A percentile compares a stretch with the other conserved stretches of the same genome.
These are phyloP conservation scores for Anthophora plumipes DNA, from an alignment of 2,888 invertebrate genomes.

Conservation along the genomic window DNA sequence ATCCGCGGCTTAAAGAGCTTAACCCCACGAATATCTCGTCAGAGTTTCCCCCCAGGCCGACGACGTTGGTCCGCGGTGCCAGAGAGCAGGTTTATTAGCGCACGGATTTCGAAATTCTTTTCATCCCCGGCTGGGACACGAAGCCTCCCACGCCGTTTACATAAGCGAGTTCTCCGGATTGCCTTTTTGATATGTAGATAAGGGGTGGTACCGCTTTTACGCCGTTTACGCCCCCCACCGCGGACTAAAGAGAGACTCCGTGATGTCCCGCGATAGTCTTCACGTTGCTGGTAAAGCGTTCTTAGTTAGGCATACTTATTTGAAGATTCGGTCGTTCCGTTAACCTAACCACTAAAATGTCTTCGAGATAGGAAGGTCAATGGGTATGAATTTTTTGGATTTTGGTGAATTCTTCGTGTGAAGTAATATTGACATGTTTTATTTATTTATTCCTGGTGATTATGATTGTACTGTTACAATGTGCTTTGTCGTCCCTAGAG, in stretches of 20 bases:
- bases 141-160: constrained; percentile 82
- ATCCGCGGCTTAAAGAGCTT: constrained; percentile 82
- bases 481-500: too few species aligned
- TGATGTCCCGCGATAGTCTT: constrained; percentile 56
- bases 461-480: too few species aligned
- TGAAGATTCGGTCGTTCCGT: neutral
- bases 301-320: constrained; percentile 37
- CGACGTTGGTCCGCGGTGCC: constrained; percentile 67
- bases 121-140: constrained; percentile 80
- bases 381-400: too few species aligned
- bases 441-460: too few species aligned
- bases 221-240: constrained; percentile 81
- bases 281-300: constrained; percentile 42
- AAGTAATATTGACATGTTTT: too few species aligned
- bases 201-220: constrained; percentile 82
- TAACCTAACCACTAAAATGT: too few species aligned
- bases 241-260: constrained; percentile 63
- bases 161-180: constrained; percentile 85
- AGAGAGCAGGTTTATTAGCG: constrained; percentile 84
- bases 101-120: constrained; percentile 84
- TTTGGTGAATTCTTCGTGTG: too few species aligned
- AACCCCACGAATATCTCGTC: constrained; percentile 84
- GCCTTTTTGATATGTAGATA: constrained; percentile 85
- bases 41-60: constrained; percentile 65
- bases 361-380: neutral